Evolutionary conservation across 2,797 vertebrate genomes (phyloP), one percentile per base, ranked within the genome.

Genomic region (Tolypeutes matacus): DNA sequence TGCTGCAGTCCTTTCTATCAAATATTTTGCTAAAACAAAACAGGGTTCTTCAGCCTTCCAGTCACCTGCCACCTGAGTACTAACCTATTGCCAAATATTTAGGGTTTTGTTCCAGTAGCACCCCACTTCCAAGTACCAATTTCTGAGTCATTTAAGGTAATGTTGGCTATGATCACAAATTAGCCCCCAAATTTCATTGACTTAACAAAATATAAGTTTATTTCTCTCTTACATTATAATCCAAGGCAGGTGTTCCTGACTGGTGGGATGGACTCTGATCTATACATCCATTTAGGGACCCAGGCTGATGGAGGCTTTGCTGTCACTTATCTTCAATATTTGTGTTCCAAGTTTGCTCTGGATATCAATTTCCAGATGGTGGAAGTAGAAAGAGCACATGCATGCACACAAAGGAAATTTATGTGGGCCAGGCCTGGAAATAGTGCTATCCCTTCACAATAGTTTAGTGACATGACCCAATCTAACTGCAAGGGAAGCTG

Each of bases 301-400:
- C 17, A 69, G 1, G 31, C 7, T 31, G 73, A 60, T 36, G 51
- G 23, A 64, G 21, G 4, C 12, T 91, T 75, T 83, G 39, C n/a
- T 65, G 1, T 34, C 83, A 70, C 11, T 49, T 84, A 18, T 31
- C 39, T 86, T 89, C 23, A 39, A 4, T 29, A 14, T 42, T 34
- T 82, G 21, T 27, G 29, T 89, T 92, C 23, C n/a, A n/a, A 34
- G n/a, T 87, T 82, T 92, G 42, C 76, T 82, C 88, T 81, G 11
- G 17, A 23, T 70, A 39, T 62, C 7, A 39, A 23, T 23, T 72
- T 92, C 46, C 11, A 70, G 60, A 25, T 77, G 81, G 39, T 9
- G 78, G 58, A 73, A 86, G 29, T 34, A 53, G 53, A 73, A 88
- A 62, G 64, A 81, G 17, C 9, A 9, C 29, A 49, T 42, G 20